Conservation (phyloP, 2,797 vertebrate species). For the Chrysocyon brachyurus region DNA sequence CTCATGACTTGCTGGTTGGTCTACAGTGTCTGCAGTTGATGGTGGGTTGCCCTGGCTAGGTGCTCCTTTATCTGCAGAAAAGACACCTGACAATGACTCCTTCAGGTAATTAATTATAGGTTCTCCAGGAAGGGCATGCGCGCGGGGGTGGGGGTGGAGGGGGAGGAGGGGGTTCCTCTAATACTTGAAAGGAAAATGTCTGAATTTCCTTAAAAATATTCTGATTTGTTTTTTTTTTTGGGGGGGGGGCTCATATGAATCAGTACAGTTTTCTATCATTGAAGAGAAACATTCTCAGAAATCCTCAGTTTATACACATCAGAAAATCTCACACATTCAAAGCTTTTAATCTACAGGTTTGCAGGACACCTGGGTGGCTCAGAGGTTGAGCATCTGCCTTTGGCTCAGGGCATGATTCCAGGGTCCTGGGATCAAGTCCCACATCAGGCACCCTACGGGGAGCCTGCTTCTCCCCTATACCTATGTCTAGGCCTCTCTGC, state of each 20-base stretch:
- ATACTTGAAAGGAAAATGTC: background rate
- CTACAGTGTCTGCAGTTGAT: background rate
- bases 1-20: background rate
- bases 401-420: too few relatives aligned
- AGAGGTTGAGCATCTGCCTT: too few relatives aligned
- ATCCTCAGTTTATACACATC: background rate
- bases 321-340: background rate
- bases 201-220: background rate
- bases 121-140: background rate
- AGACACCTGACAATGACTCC: background rate
- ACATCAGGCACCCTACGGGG: too few relatives aligned
- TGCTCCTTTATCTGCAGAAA: background rate
- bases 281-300: background rate
- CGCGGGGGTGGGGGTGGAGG: too few relatives aligned
- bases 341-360: background rate
- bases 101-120: background rate
- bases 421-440: too few relatives aligned
- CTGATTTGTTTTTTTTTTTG: background rate
- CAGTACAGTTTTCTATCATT: background rate
- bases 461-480: too few relatives aligned
- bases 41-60: accelerated
- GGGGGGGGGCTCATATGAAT: background rate
- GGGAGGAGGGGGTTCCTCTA: background rate
- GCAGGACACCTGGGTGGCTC: background rate
- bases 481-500: too few relatives aligned